Conservation (phyloP, 2,113 vertebrate species). For the Nerophis lumbriciformis region DNA sequence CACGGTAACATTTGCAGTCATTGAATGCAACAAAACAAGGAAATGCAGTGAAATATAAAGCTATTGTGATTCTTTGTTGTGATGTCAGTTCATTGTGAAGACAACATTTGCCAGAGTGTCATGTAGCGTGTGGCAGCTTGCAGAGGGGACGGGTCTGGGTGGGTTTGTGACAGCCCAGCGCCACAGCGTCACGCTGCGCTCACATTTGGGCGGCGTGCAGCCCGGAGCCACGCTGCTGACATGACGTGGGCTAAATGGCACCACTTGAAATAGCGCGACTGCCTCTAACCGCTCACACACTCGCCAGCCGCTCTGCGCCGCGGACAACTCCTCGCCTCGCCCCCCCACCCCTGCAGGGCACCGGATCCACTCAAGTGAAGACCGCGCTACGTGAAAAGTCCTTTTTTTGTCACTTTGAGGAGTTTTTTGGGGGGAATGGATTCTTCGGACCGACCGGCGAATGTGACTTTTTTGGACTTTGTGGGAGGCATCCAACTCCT, state of each 20-base stretch:
- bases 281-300: conserved; percentile 33
- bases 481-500: conserved; percentile 68
- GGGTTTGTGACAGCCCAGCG: too few relatives aligned
- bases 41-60: too few relatives aligned
- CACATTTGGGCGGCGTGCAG: conserved; percentile 43
- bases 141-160: too few relatives aligned
- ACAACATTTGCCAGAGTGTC: too few relatives aligned
- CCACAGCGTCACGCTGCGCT: conserved; percentile 31
- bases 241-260: conserved; percentile 69
- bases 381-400: too few relatives aligned
- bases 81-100: too few relatives aligned
- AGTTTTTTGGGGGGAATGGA: conserved; percentile 33
- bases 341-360: not conserved
- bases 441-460: conserved; percentile 47
- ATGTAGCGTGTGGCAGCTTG: too few relatives aligned
- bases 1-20: too few relatives aligned
- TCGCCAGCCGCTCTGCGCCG: conserved; percentile 43
- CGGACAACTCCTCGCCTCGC: not conserved
- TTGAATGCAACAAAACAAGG: too few relatives aligned
- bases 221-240: conserved; percentile 40
- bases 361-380: not conserved
- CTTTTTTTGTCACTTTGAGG: conserved; percentile 3
- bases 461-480: conserved; percentile 62
- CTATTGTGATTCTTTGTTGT: too few relatives aligned
- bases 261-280: conserved; percentile 62